phyloP scores from a whole-genome alignment of 2,113 vertebrate species.

The Ochotona curzoniae region DNA sequence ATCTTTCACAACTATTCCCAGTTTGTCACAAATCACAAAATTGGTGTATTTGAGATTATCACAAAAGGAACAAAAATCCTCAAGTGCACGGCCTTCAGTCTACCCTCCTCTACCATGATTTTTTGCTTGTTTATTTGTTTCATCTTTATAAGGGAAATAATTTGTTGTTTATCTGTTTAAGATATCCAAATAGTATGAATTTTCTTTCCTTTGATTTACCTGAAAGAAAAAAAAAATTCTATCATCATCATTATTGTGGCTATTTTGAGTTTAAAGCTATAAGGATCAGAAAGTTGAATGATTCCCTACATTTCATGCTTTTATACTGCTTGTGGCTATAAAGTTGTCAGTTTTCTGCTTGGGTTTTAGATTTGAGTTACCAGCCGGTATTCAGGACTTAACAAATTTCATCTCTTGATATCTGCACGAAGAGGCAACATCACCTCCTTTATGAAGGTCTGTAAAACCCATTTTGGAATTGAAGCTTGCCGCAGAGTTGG shows the following conservation, averaged over 20 bases:
- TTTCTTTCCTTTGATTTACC: not conserved
- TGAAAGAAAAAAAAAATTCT: not conserved
- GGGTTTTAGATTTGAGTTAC: constrained; percentile 1
- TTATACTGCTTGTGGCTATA: not conserved
- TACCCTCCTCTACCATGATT: not conserved
- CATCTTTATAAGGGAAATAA: not conserved
- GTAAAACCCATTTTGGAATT: not conserved
- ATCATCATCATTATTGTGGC: not conserved
- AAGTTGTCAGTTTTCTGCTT: not conserved
- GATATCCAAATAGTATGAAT: not conserved
- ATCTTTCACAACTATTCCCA: not conserved
- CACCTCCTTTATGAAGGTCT: not conserved
- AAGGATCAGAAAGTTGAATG: not conserved
- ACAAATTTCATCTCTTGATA: not conserved
- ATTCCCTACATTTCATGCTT: not conserved
- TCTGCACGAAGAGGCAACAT: not conserved
- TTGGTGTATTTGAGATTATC: constrained; percentile 25
- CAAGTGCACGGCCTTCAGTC: not conserved
- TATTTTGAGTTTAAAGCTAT: not conserved
- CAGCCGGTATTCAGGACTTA: not conserved
- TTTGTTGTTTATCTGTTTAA: too few species aligned
- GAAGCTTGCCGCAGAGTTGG: not conserved
- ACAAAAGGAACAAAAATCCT: not conserved
- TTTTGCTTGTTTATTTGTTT: not conserved
- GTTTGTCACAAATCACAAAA: constrained; percentile 16